phyloP scores from a whole-genome alignment of 2,113 vertebrate genomes.

The Oryzias woworae region DNA sequence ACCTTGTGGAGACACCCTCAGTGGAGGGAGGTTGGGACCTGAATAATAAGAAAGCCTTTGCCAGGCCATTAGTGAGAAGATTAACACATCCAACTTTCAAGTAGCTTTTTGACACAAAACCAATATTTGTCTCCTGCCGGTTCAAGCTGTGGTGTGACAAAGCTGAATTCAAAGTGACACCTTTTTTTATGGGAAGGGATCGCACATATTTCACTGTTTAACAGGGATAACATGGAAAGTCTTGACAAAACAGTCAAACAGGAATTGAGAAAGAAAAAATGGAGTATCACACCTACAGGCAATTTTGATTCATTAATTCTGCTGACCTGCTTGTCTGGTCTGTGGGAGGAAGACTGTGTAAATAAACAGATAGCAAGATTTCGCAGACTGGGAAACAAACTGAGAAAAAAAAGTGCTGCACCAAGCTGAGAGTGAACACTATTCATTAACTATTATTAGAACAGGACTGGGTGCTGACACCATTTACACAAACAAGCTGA shows the following conservation, averaged over 20 bases:
- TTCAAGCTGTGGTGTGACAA: constrained; percentile 36
- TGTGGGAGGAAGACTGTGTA: constrained; percentile 18
- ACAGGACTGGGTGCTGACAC: neutral
- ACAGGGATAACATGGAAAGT: neutral
- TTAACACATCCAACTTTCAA: constrained; percentile 80
- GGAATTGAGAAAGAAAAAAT: neutral
- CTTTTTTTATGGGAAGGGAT: constrained; percentile 10
- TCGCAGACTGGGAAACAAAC: constrained; percentile 16
- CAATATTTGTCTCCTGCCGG: constrained; percentile 73
- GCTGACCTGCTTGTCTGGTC: constrained; percentile 23
- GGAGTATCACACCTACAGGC: constrained; percentile 13
- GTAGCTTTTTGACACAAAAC: constrained; percentile 80
- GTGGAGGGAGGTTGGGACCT: constrained; percentile 64
- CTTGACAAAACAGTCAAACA: neutral
- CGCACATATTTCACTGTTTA: constrained; percentile 1
- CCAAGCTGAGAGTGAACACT: neutral
- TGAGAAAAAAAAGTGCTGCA: neutral
- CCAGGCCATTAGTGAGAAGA: constrained; percentile 74
- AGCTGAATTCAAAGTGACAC: constrained; percentile 63
- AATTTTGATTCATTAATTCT: constrained; percentile 35
- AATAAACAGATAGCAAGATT: constrained; percentile 12
- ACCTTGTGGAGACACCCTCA: constrained; percentile 79
- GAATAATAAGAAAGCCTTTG: constrained; percentile 78
- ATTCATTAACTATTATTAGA: neutral
- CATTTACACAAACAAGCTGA: neutral